Base-by-base conservation (phyloP, 2,797 vertebrate species). In the Monodelphis domestica region DNA sequence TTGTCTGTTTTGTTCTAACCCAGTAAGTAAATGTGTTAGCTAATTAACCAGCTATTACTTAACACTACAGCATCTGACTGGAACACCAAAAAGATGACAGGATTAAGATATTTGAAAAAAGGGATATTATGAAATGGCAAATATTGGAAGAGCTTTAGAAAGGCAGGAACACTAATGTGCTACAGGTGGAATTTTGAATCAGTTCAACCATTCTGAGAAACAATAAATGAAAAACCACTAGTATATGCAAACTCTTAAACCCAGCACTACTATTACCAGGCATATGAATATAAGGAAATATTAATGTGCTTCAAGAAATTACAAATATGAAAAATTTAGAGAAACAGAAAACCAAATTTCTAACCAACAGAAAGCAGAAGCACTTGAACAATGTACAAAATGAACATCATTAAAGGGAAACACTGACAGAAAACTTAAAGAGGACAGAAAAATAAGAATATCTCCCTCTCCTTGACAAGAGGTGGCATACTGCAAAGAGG, bases 1-100 rank as follows among this genome's bases (percentile, higher is more conserved):
- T 45, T n/a, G 87, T 30, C 29, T 21, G 33, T n/a, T n/a, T n/a
- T n/a, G 33, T 93, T 2, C 90, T 89, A 94, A 91, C 52, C 56
- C 57, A 33, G 7, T 0, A 59, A 96, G 89, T 33, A 88, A 88
- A 70, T 0, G 12, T 6, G 88, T 2, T n/a, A 21, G 33, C 28
- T 84, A 96, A 50, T 30, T 21, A 53, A 55, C 6, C 17, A 88
- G 12, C 28, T 1, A n/a, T 45, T 4, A 0, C 55, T 30, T n/a
- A 56, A 33, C 26, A n/a, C 2, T 87, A 54, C 14, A 0, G 0
- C 2, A 12, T 0, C 0, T 78, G n/a, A 78, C 38, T 78, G 7
- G 0, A 0, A 0, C 0, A 14, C 12, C 15, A 54, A 28, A 33
- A 91, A 92, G 90, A 21, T 30, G 88, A 38, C 55, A 24, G 24